Percentiles rank a stretch among this genome's conserved stretches.
phyloP scores from a whole-genome alignment of 1,140 invertebrate species.

The Pseudachorutes palmiensis region DNA sequence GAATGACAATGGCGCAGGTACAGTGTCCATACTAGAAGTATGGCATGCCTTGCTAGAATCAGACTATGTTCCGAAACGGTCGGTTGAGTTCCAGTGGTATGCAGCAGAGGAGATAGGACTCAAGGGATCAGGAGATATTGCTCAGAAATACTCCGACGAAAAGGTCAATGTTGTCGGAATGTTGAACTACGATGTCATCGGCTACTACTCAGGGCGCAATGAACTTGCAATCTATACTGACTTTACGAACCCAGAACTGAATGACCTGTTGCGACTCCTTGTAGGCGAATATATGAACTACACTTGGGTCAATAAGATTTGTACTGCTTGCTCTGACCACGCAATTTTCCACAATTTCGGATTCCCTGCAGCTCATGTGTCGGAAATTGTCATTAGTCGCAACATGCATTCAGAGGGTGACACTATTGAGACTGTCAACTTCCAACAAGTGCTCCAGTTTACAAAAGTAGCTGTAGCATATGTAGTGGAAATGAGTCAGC shows the following conservation, averaged over 20 bases:
- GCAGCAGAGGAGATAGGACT: conserved; percentile 19
- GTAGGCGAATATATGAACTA: conserved; percentile 12
- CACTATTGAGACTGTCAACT: neutral
- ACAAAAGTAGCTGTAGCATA: neutral
- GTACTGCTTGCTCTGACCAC: conserved; percentile 5
- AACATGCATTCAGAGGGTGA: neutral
- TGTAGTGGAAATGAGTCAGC: neutral
- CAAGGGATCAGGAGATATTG: conserved; percentile 13
- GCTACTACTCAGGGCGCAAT: neutral
- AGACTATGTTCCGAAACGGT: conserved; percentile 2
- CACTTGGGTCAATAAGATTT: neutral
- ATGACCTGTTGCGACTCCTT: neutral
- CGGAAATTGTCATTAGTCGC: neutral
- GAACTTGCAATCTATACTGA: neutral
- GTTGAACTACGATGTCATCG: conserved; percentile 14
- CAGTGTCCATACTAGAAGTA: conserved; percentile 9
- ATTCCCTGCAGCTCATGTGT: neutral
- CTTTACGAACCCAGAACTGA: neutral
- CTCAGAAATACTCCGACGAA: neutral
- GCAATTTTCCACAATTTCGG: neutral
- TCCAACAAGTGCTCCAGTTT: neutral
- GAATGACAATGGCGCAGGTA: conserved; percentile 20
- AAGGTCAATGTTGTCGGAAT: conserved; percentile 3
- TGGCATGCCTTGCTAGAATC: neutral
- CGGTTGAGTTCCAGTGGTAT: conserved; percentile 24